These are phyloP conservation scores for Xestoiulus laeticollis DNA, from an alignment of 2,888 invertebrate genomes.

Conservation along the genomic window DNA sequence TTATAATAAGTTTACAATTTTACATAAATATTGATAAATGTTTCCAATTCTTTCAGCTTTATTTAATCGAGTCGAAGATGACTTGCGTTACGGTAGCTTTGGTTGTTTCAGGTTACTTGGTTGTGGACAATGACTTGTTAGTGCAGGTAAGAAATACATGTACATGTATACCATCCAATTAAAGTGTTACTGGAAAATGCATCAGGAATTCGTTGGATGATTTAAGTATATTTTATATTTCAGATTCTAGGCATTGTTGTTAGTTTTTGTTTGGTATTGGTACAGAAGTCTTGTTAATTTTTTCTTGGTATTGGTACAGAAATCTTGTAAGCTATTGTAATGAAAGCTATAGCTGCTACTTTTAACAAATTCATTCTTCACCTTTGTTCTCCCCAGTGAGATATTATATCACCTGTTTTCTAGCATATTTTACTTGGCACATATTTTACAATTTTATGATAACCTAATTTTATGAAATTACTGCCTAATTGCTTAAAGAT, in stretches of 20 bases:
- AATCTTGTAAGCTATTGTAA: too few species aligned
- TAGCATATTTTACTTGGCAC: too few species aligned
- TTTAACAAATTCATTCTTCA: too few species aligned
- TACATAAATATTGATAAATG: not conserved
- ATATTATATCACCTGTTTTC: too few species aligned
- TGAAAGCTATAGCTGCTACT: too few species aligned
- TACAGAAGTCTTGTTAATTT: not conserved
- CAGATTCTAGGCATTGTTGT: not conserved
- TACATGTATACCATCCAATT: not conserved
- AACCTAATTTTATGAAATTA: too few species aligned
- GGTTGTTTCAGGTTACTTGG: not conserved
- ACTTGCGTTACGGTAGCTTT: not conserved
- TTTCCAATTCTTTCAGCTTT: slow-evolving; percentile 1
- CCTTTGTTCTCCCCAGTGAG: too few species aligned
- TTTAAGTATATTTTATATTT: not conserved
- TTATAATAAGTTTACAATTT: too few species aligned
- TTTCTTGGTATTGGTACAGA: too few species aligned
- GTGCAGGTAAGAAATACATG: not conserved
- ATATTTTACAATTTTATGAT: too few species aligned
- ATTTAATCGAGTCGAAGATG: slow-evolving; percentile 13
- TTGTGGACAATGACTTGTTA: not conserved
- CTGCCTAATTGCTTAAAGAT: too few species aligned
- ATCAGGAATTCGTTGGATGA: not conserved
- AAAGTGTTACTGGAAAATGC: not conserved
- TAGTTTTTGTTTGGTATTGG: not conserved